phyloP scores from a whole-genome alignment of 2,113 vertebrate species.

The Bostrychus sinensis region DNA sequence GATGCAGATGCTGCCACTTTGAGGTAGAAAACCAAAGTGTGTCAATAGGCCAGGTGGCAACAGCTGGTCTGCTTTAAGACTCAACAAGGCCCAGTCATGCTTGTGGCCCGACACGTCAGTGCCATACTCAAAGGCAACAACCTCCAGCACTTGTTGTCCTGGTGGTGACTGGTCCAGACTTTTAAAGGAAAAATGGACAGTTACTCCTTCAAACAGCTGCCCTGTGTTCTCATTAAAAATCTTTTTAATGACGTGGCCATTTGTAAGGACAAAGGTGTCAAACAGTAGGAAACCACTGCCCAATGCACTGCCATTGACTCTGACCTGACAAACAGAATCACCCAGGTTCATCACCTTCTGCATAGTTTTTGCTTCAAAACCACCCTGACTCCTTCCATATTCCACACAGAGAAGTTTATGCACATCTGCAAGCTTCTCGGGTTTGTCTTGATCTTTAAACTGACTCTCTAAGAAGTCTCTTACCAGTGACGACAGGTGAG shows the following conservation, averaged over 20 bases:
- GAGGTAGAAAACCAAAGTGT: neutral
- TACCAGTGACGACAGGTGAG: neutral
- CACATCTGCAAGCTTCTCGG: neutral
- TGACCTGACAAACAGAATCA: slow-evolving; percentile 46
- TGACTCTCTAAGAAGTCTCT: neutral
- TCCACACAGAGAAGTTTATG: slow-evolving; percentile 18
- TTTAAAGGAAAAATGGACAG: slow-evolving; percentile 47
- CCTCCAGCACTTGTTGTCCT: slow-evolving; percentile 16
- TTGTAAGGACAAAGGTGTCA: slow-evolving; percentile 40
- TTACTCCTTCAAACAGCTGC: neutral
- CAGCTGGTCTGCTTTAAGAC: neutral
- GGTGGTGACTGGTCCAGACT: neutral
- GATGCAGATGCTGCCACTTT: slow-evolving; percentile 48
- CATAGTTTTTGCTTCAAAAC: slow-evolving; percentile 23
- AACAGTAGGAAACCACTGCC: slow-evolving; percentile 53
- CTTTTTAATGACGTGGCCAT: slow-evolving; percentile 23
- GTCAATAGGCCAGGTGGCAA: slow-evolving; percentile 13
- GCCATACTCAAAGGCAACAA: neutral
- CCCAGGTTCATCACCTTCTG: slow-evolving; percentile 28
- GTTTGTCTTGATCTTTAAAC: neutral
- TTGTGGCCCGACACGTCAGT: rapidly evolving
- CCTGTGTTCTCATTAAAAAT: neutral
- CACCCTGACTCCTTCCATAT: slow-evolving; percentile 22
- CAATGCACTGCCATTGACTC: rapidly evolving
- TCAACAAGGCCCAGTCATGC: slow-evolving; percentile 56